Evolutionary conservation across 2,888 invertebrate species (phyloP), one percentile per base, ranked within the genome.

Genomic region (Acanthosoma haemorrhoidale): DNA sequence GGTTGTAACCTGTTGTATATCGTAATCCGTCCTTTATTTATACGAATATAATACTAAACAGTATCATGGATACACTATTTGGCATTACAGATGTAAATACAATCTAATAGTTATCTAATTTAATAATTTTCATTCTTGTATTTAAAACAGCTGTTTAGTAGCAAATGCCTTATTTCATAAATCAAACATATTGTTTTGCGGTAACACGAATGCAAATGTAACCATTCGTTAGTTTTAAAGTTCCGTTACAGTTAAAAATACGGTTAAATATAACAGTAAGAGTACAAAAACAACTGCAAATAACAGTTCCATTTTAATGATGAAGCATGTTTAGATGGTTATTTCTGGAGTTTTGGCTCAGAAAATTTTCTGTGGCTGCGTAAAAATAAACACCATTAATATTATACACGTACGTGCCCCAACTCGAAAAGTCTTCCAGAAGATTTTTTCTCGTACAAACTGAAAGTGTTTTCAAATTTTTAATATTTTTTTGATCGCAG

Each of bases 321-420:
- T 51, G 51, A 51, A 51, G 25, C 25, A 51, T 51, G 51, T 51
- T 51, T 25, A 25, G 51, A 51, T 25, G 51, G 21, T 51, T 51
- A 51, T 51, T 51, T 51, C 51, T n/a, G 25, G 51, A 51, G 21
- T 51, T 51, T 51, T 51, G 51, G 51, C 51, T 51, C 51, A 51
- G 51, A 51, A 51, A 51, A 51, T 25, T 51, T 51, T 51, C 51
- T 51, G 25, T 1, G 21, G 1, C 51, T 51, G 51, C 1, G 25
- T 51, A 51, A 51, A 51, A 51, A 51, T 51, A 51, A 25, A 4
- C 51, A 51, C 25, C 51, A 51, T 51, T 51, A 51, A 51, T 51
- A 51, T 51, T 51, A 51, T 25, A 21, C 25, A n/a, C 51, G n/a
- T 51, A 51, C 51, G n/a, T 51, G 51, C 25, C 51, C n/a, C 18